Evolutionary conservation across 2,113 vertebrate species (phyloP).

Genomic region (Dicrurus megarhynchus): DNA sequence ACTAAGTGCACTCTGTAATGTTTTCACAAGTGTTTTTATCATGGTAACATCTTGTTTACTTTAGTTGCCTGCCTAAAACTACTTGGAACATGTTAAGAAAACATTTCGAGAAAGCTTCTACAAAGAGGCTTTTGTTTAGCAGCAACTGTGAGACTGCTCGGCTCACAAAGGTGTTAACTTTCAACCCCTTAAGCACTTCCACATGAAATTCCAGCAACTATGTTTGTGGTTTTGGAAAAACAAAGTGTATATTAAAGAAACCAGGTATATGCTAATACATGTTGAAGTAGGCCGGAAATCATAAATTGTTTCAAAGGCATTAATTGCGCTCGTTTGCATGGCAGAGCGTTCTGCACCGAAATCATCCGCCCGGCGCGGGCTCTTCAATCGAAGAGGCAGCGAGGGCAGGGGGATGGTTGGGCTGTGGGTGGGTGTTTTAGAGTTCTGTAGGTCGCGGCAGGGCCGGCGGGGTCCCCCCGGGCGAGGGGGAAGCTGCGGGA

Average conservation of each 20-base stretch:
- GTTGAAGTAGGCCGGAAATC: conserved; percentile 76
- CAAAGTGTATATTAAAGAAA: conserved; percentile 83
- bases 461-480: neutral
- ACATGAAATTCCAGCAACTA: conserved; percentile 90
- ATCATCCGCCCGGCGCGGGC: conserved; percentile 49
- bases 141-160: conserved; percentile 81
- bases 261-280: conserved; percentile 82
- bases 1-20: conserved; percentile 88
- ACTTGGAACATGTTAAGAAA: conserved; percentile 99
- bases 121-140: conserved; percentile 97
- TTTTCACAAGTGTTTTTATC: conserved; percentile 99
- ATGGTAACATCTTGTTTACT: conserved; percentile 99
- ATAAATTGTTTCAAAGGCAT: conserved; percentile 76
- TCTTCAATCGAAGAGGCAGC: conserved; percentile 2
- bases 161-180: conserved; percentile 99
- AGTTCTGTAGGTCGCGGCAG: neutral
- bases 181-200: conserved; percentile 97
- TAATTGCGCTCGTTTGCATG: conserved; percentile 72
- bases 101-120: conserved; percentile 92
- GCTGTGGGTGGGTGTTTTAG: neutral
- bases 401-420: neutral
- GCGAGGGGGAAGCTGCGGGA: neutral
- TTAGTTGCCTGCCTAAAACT: conserved; percentile 99
- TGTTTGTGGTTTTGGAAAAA: conserved; percentile 85
- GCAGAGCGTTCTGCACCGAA: conserved; percentile 43